phyloP scores from a whole-genome alignment of 2,797 vertebrate genomes.

The Notamacropus eugenii region DNA sequence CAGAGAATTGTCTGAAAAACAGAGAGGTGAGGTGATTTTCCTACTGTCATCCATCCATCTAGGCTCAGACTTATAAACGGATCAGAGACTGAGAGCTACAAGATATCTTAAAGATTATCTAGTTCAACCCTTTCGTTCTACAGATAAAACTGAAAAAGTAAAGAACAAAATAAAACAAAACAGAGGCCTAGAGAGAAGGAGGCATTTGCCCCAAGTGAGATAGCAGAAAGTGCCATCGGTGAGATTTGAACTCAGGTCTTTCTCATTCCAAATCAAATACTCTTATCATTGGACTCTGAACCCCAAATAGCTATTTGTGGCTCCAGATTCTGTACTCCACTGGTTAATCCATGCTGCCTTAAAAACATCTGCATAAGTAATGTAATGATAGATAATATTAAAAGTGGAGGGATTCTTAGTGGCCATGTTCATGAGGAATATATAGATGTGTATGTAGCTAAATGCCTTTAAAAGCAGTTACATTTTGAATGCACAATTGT shows the following conservation, averaged over 20 bases:
- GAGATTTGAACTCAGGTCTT: background rate
- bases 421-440: constrained; percentile 33
- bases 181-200: background rate
- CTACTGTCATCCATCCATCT: background rate
- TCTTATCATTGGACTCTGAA: background rate
- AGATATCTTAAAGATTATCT: background rate
- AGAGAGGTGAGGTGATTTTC: background rate
- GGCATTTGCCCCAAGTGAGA: background rate
- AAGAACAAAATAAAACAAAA: background rate
- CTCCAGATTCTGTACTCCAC: background rate
- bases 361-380: constrained; percentile 33
- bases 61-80: background rate
- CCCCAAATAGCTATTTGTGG: background rate
- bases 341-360: background rate
- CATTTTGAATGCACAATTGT: constrained; percentile 43
- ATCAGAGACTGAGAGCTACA: background rate
- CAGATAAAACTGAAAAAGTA: background rate
- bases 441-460: background rate
- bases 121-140: background rate
- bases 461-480: constrained; percentile 28
- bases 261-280: background rate
- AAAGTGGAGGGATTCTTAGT: constrained; percentile 19
- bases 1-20: background rate
- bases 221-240: background rate
- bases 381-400: constrained; percentile 21